phyloP scores from a whole-genome alignment of 2,113 vertebrate genomes.

The Pungitius pungitius region DNA sequence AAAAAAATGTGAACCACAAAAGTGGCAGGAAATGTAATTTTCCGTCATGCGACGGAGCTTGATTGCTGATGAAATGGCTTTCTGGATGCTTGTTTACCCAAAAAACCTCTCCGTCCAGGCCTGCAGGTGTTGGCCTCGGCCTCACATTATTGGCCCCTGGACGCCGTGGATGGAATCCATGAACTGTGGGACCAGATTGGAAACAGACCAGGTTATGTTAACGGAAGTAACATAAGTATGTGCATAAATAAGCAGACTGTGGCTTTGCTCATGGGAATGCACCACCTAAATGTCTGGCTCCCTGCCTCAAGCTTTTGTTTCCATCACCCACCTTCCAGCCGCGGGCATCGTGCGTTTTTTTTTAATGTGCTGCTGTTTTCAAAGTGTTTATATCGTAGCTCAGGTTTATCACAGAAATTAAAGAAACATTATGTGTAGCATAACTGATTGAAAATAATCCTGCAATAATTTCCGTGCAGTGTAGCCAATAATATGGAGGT shows the following conservation, averaged over 20 bases:
- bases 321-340: slow-evolving; percentile 41
- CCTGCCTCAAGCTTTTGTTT: slow-evolving; percentile 55
- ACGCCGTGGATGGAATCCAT: slow-evolving; percentile 88
- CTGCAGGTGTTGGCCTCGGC: slow-evolving; percentile 89
- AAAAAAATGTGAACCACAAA: neutral
- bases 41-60: slow-evolving; percentile 32
- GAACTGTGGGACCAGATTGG: slow-evolving; percentile 87
- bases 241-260: slow-evolving; percentile 43
- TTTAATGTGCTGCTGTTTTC: slow-evolving; percentile 53
- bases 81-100: slow-evolving; percentile 49
- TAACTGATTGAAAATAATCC: neutral
- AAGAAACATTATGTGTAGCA: neutral
- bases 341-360: slow-evolving; percentile 47
- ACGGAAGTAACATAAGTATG: slow-evolving; percentile 79
- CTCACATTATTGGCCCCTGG: slow-evolving; percentile 95
- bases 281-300: slow-evolving; percentile 20
- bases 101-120: slow-evolving; percentile 80
- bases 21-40: slow-evolving; percentile 27
- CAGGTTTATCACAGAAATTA: neutral
- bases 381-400: neutral
- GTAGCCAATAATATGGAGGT: neutral
- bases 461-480: neutral
- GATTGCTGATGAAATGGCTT: slow-evolving; percentile 26
- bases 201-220: slow-evolving; percentile 85
- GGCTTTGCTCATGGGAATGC: slow-evolving; percentile 15